Evolutionary conservation across 2,888 invertebrate genomes (phyloP).

Genomic region (Drosophila austrosaltans): DNA sequence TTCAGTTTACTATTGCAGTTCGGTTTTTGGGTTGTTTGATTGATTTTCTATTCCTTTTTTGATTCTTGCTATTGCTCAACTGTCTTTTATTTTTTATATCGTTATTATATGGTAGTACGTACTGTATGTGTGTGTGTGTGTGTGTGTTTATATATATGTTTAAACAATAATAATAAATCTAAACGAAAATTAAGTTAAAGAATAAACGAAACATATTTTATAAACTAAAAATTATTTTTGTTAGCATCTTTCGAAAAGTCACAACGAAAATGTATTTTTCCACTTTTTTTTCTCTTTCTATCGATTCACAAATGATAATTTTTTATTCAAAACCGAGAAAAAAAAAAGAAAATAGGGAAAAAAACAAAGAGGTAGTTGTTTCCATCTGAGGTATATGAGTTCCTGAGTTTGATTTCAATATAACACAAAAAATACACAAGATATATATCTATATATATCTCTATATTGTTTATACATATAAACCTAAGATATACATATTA

Average conservation of each 20-base stretch:
- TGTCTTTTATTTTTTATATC: constrained; percentile 26
- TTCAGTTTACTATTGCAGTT: constrained; percentile 83
- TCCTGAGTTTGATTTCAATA: constrained; percentile 80
- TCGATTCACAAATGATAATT: constrained; percentile 21
- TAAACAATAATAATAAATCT: constrained; percentile 34
- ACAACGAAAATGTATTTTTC: constrained; percentile 42
- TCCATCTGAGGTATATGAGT: constrained; percentile 83
- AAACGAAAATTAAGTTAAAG: constrained; percentile 48
- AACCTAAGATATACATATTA: constrained; percentile 22
- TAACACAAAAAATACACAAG: constrained; percentile 46
- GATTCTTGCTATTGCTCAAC: constrained; percentile 55
- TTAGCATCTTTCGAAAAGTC: constrained; percentile 64
- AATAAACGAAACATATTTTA: constrained; percentile 52
- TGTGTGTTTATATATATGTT: not conserved
- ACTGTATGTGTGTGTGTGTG: not conserved
- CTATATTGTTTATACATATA: not conserved
- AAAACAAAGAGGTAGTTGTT: constrained; percentile 70
- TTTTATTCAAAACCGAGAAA: constrained; percentile 43
- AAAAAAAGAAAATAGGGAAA: constrained; percentile 43
- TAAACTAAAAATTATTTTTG: constrained; percentile 61
- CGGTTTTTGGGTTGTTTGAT: constrained; percentile 64
- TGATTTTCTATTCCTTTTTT: constrained; percentile 7
- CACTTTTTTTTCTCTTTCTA: constrained; percentile 30
- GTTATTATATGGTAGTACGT: constrained; percentile 39
- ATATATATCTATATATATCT: constrained; percentile 22